Percentiles rank a stretch among this genome's conserved stretches.
These are phyloP conservation scores for Meandrusa payeni DNA, from an alignment of 2,888 invertebrate genomes.

Conservation along the genomic window DNA sequence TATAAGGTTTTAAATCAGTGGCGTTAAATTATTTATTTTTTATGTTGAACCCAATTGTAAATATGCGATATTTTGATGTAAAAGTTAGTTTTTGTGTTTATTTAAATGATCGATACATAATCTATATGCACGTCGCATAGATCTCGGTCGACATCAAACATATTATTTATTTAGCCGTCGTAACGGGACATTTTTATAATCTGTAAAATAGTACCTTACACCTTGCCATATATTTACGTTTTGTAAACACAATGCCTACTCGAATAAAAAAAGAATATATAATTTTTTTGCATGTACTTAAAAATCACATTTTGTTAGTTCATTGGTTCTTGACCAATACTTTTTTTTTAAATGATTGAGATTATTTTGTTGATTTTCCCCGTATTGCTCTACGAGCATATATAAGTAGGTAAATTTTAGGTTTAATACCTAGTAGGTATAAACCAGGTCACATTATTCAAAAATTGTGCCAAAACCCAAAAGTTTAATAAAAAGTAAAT, in stretches of 20 bases:
- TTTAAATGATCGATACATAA: constrained; percentile 59
- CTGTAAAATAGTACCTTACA: constrained; percentile 27
- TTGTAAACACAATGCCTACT: constrained; percentile 22
- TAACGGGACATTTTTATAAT: constrained; percentile 25
- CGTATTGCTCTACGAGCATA: constrained; percentile 31
- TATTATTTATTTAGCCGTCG: constrained; percentile 50
- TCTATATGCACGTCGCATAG: constrained; percentile 45
- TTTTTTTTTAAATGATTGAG: constrained; percentile 35
- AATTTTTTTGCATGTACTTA: constrained; percentile 25
- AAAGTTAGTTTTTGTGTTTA: constrained; percentile 70
- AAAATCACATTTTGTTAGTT: constrained; percentile 40
- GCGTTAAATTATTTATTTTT: constrained; percentile 79
- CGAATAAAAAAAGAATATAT: constrained; percentile 13
- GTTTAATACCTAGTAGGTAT: constrained; percentile 69
- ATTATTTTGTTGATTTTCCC: constrained; percentile 39
- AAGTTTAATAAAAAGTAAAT: constrained; percentile 79
- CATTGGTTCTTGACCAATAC: constrained; percentile 32
- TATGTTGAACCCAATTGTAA: constrained; percentile 76
- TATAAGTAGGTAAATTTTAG: constrained; percentile 70
- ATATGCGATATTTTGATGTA: constrained; percentile 72
- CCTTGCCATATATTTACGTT: constrained; percentile 37
- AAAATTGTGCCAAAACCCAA: constrained; percentile 80
- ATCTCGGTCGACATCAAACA: constrained; percentile 54
- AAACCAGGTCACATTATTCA: constrained; percentile 78
- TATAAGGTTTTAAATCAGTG: constrained; percentile 69